Conservation (phyloP, 2,797 vertebrate genomes). For the Betta splendens region DNA sequence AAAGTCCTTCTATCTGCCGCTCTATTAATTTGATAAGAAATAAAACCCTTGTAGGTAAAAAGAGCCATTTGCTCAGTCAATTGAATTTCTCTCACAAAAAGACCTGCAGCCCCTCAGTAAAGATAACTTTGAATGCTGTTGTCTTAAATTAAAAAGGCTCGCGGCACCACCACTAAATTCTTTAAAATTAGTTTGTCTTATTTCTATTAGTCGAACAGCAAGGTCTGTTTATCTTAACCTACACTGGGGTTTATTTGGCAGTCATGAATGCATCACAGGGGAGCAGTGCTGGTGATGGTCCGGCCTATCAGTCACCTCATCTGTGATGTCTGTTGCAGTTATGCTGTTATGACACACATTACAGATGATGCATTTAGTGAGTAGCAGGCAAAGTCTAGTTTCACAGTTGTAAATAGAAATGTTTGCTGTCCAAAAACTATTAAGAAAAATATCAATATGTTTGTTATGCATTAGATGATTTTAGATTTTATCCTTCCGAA, state of each 20-base stretch:
- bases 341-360: background rate
- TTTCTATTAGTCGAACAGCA: slow-evolving; percentile 74
- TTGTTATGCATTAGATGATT: too few relatives aligned
- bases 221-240: slow-evolving; percentile 63
- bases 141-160: slow-evolving; percentile 83
- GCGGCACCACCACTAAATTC: slow-evolving; percentile 70
- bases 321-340: background rate
- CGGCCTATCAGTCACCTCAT: slow-evolving; percentile 27
- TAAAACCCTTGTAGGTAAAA: slow-evolving; percentile 78
- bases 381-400: background rate
- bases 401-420: background rate
- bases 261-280: slow-evolving; percentile 54
- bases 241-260: slow-evolving; percentile 65
- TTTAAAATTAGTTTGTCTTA: slow-evolving; percentile 71
- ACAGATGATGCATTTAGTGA: background rate
- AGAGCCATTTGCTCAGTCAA: slow-evolving; percentile 80
- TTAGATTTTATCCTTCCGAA: too few relatives aligned
- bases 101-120: slow-evolving; percentile 60
- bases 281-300: slow-evolving; percentile 16
- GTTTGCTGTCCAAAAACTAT: background rate
- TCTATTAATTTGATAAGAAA: slow-evolving; percentile 68
- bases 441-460: too few relatives aligned
- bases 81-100: slow-evolving; percentile 74
- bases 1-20: slow-evolving; percentile 35
- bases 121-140: slow-evolving; percentile 77